Evolutionary conservation across 2,888 invertebrate species (phyloP), one percentile per base, ranked within the genome.

Genomic region (Caenorhabditis sp.): DNA sequence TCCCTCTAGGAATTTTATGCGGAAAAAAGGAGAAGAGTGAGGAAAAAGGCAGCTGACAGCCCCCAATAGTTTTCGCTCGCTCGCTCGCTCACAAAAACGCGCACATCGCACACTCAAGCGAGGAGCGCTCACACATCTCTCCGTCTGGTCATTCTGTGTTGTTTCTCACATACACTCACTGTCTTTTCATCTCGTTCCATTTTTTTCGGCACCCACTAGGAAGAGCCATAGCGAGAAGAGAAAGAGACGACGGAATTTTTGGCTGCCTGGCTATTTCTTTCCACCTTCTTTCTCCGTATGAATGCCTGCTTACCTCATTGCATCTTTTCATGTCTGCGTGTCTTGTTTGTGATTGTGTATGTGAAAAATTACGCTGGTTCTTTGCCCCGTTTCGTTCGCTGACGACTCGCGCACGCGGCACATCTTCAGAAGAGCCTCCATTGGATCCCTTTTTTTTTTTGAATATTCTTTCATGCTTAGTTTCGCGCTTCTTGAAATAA

Each of bases 291-390:
- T 24, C 21, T 43, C 24, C 27, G 59, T 51, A 36, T 49, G 54
- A 61, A 62, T 37, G 24, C 31, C 31, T 23, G 27, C 51, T 50
- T 57, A 26, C 43, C 59, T 60, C 69, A 58, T 58, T 58, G 49
- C 21, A 36, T 23, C 43, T 68, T 27, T 54, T 5, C 17, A 8
- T 36, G 54, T 57, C 62, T 63, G 37, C 50, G 21, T 3, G 26
- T 27, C 65, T 58, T 70, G 53, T 66, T 66, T 65, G 65, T 70
- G 69, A 66, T 70, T 70, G 53, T 62, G 62, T 58, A 65, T 17
- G 43, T 43, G 6, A 17, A 43, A n/a, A 43, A 43, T 43, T 6
- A 17, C 43, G 43, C 43, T 43, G 43, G 43, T 43, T 43, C 43
- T 43, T 17, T 43, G 6, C 12, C 17, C 31, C 31, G 31, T 43